Conservation (phyloP, 2,888 invertebrate genomes). For the Monopis laevigella region DNA sequence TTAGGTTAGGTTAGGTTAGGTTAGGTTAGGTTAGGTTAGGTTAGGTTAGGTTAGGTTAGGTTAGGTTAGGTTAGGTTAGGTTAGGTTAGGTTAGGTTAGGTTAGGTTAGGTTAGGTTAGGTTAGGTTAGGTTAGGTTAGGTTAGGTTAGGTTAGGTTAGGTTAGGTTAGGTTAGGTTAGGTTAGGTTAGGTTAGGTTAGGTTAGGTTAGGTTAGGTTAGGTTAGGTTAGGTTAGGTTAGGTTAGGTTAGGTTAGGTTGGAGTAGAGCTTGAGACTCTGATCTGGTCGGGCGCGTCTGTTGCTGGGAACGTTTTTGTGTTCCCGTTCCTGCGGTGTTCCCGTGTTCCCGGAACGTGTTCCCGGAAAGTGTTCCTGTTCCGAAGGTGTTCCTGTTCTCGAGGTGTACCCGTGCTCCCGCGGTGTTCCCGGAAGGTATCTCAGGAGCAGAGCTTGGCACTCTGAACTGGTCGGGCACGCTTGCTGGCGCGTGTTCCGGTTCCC, state of each 20-base stretch:
- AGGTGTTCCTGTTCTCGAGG: too few species aligned
- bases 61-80: constrained; percentile 26
- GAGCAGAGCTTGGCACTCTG: too few species aligned
- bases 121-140: constrained; percentile 24
- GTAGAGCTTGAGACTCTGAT: constrained; percentile 20
- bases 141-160: constrained; percentile 23
- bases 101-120: constrained; percentile 23
- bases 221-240: constrained; percentile 17
- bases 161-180: constrained; percentile 22
- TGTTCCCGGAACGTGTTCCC: too few species aligned
- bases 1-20: constrained; percentile 23
- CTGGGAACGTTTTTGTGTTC: too few species aligned
- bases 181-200: constrained; percentile 19
- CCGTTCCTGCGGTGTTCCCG: too few species aligned
- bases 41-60: constrained; percentile 27
- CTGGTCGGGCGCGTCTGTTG: too few species aligned
- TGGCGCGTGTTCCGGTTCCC: too few species aligned
- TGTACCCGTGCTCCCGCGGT: too few species aligned
- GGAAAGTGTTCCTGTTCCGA: too few species aligned
- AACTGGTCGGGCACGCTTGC: too few species aligned
- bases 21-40: constrained; percentile 22
- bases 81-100: constrained; percentile 25
- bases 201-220: constrained; percentile 20
- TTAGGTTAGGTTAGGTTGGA: constrained; percentile 21
- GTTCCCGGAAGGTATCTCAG: too few species aligned